A percentile compares a stretch with the other conserved stretches of the same genome.
Evolutionary conservation across 1,140 invertebrate genomes (phyloP).

Genomic region (Sarcophaga peregrina): DNA sequence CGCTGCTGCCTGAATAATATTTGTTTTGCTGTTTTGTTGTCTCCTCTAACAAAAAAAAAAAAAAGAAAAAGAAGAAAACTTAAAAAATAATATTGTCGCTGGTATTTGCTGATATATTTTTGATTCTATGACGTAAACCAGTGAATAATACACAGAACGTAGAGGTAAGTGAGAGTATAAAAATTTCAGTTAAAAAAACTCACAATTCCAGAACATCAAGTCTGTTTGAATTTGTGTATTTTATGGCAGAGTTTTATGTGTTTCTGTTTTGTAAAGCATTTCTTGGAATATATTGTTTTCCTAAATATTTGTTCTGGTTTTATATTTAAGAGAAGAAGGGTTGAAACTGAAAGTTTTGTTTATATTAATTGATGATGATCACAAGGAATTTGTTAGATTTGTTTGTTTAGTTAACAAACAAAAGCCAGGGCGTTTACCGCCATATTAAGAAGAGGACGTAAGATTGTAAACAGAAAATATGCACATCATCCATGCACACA

Average conservation of each 20-base stretch:
- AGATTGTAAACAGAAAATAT: neutral
- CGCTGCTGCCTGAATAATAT: neutral
- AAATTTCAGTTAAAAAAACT: too few species aligned
- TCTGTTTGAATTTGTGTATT: neutral
- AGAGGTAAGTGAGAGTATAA: neutral
- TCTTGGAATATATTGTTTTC: neutral
- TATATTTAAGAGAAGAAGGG: neutral
- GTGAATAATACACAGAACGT: neutral
- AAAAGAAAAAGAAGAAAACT: neutral
- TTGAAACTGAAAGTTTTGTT: conserved; percentile 15
- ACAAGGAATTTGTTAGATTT: neutral
- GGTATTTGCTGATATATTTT: conserved; percentile 27
- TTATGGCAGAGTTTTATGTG: neutral
- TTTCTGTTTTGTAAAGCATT: neutral
- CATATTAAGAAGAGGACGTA: too few species aligned
- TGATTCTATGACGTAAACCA: conserved; percentile 36
- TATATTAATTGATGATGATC: neutral
- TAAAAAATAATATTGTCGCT: neutral
- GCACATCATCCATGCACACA: neutral
- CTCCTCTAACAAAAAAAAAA: neutral
- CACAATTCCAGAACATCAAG: neutral
- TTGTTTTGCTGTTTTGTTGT: neutral
- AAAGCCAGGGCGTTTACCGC: neutral
- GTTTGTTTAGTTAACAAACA: neutral
- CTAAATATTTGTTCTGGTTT: neutral